These are phyloP conservation scores for Cephalopholis sonnerati DNA, from an alignment of 2,113 vertebrate genomes.

Conservation along the genomic window DNA sequence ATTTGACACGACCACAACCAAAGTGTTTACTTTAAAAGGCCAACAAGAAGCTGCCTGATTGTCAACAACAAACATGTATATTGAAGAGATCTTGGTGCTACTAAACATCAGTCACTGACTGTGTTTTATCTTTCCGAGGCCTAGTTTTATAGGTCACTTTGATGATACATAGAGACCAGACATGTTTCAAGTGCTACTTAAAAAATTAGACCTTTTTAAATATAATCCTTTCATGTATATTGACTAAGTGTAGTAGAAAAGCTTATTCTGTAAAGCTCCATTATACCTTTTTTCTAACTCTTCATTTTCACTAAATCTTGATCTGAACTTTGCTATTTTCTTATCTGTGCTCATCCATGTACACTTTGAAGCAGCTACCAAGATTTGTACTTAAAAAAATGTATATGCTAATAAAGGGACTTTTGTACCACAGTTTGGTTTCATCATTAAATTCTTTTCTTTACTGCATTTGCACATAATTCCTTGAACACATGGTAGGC, in stretches of 20 bases:
- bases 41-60: slow-evolving; percentile 27
- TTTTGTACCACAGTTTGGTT: slow-evolving; percentile 58
- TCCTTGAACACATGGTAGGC: neutral
- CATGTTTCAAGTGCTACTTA: slow-evolving; percentile 52
- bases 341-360: slow-evolving; percentile 49
- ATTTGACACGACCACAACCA: slow-evolving; percentile 21
- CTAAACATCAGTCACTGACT: slow-evolving; percentile 49
- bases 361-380: slow-evolving; percentile 54
- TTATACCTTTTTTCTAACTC: slow-evolving; percentile 54
- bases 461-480: slow-evolving; percentile 75
- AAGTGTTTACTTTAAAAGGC: slow-evolving; percentile 32
- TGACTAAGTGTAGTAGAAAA: slow-evolving; percentile 24
- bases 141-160: slow-evolving; percentile 83
- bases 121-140: slow-evolving; percentile 50
- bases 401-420: slow-evolving; percentile 77
- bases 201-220: slow-evolving; percentile 20
- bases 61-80: neutral
- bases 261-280: slow-evolving; percentile 3
- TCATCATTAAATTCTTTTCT: slow-evolving; percentile 33
- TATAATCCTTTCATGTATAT: slow-evolving; percentile 17
- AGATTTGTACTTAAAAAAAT: slow-evolving; percentile 69
- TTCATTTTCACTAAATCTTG: slow-evolving; percentile 36
- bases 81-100: slow-evolving; percentile 47
- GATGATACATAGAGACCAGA: slow-evolving; percentile 24
- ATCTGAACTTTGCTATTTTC: slow-evolving; percentile 57